A percentile compares a stretch with the other conserved stretches of the same genome.
Evolutionary conservation across 2,888 invertebrate species (phyloP).

Genomic region (Sepiola atlantica): DNA sequence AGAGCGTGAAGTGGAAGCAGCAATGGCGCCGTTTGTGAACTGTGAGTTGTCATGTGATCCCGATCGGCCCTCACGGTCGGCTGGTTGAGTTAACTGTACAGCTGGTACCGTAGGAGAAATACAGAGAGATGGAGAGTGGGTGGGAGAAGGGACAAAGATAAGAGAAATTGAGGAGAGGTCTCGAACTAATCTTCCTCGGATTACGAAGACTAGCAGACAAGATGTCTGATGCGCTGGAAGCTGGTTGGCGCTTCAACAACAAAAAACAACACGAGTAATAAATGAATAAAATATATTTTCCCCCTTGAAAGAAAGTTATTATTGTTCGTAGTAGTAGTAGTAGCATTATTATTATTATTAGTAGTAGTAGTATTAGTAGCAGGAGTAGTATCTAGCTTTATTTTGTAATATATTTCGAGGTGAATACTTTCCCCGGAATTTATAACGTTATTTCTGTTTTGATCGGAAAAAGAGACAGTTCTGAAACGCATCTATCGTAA

Average conservation of each 20-base stretch:
- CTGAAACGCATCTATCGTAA: background rate
- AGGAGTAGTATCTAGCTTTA: background rate
- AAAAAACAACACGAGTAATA: background rate
- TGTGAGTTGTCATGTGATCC: constrained; percentile 18
- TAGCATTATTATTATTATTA: background rate
- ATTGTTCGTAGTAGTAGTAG: background rate
- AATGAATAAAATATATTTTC: background rate
- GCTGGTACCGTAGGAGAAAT: background rate
- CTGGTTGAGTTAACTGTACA: background rate
- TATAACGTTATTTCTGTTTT: background rate
- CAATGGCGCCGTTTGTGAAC: background rate
- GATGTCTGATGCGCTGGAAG: background rate
- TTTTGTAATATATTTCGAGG: background rate
- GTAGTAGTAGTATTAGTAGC: no score
- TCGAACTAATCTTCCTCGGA: background rate
- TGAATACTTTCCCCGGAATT: background rate
- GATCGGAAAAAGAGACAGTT: background rate
- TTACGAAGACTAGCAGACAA: background rate
- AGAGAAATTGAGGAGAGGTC: background rate
- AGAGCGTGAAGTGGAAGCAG: background rate
- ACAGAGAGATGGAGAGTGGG: background rate
- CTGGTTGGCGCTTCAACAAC: background rate
- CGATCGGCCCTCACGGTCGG: background rate
- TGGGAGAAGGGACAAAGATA: background rate
- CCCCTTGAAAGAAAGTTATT: background rate